Evolutionary conservation across 2,888 invertebrate genomes (phyloP), one percentile per base, ranked within the genome.

Genomic region (Trichopria drosophilae): DNA sequence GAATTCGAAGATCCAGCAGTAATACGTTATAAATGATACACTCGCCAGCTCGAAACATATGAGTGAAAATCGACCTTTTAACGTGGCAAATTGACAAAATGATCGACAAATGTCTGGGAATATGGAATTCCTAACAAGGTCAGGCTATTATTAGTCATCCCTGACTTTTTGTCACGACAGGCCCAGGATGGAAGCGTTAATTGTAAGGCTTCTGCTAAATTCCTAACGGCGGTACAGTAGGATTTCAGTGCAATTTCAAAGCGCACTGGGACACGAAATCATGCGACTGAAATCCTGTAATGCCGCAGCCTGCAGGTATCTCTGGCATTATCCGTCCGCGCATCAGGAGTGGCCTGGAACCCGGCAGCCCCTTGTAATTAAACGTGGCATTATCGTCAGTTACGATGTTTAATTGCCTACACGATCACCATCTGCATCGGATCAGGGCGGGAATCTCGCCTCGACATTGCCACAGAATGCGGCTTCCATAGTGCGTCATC

Each of bases 361-460:
- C 50, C 51, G 50, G 52, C 46, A 54, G 57, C 56, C 48, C 53
- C 54, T 55, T 61, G 60, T 63, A 63, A 63, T 63, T 63, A 63
- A 63, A 59, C 59, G 59, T 55, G 56, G 57, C 60, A 60, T 63
- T 60, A 63, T 61, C 61, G 57, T 60, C 56, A 56, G 59, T 61
- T 60, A 59, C 53, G 58, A 60, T 63, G 59, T 61, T 63, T 58
- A 63, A 60, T 63, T 61, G 57, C 61, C 55, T 57, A 44, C 41
- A n/a, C 51, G 55, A 56, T 56, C 59, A 47, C 55, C 60, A 60
- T 60, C 60, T 60, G 58, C 53, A 61, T 59, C 53, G 57, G 58
- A 62, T 59, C 61, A 59, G 55, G 31, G 54, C 53, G 55, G 49
- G 55, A 55, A 59, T 61, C 53, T 59, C 55, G 40, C 50, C 53